Percentiles rank a stretch among this genome's conserved stretches.
These are phyloP conservation scores for Plodia interpunctella DNA, from an alignment of 1,140 invertebrate genomes.

Conservation along the genomic window DNA sequence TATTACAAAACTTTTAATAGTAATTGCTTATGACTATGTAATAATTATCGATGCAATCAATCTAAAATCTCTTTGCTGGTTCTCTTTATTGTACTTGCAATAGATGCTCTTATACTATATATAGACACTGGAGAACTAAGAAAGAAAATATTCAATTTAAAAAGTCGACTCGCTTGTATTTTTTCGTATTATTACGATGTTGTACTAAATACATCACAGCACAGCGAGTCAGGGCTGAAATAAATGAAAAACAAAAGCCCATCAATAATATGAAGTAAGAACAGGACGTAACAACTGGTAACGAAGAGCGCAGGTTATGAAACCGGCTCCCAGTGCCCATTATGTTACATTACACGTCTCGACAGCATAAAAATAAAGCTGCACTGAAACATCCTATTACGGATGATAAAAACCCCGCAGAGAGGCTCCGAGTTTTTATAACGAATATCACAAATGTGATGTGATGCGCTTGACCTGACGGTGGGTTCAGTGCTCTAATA, in stretches of 20 bases:
- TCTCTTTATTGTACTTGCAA: too few relatives aligned
- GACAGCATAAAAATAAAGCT: slow-evolving; percentile 24
- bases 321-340: slow-evolving; percentile 41
- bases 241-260: slow-evolving; percentile 27
- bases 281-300: slow-evolving; percentile 44
- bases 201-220: neutral
- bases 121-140: too few relatives aligned
- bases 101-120: too few relatives aligned
- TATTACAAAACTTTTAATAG: too few relatives aligned
- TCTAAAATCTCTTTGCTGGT: too few relatives aligned
- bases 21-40: too few relatives aligned
- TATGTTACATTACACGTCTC: neutral
- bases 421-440: neutral
- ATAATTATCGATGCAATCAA: too few relatives aligned
- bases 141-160: too few relatives aligned
- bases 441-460: neutral
- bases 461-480: neutral
- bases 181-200: too few relatives aligned
- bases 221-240: neutral
- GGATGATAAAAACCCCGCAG: slow-evolving; percentile 12
- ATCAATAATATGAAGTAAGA: slow-evolving; percentile 41
- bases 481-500: slow-evolving; percentile 2
- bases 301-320: slow-evolving; percentile 38
- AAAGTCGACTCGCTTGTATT: too few relatives aligned
- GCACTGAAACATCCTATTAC: slow-evolving; percentile 16